Evolutionary conservation across 2,113 vertebrate species (phyloP).

Genomic region (Electrona antarctica): DNA sequence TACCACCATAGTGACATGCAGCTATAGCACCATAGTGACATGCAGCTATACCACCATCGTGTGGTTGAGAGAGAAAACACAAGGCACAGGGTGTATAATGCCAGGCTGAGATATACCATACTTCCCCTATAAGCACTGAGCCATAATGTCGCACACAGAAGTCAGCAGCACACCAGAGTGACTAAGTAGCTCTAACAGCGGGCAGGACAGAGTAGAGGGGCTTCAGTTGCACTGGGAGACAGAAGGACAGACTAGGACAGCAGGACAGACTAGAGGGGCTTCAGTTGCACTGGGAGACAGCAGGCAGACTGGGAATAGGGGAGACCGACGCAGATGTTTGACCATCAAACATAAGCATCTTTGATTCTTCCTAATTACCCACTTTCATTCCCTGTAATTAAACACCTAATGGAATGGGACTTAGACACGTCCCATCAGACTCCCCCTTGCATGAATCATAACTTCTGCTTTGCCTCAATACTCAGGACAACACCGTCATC

Average conservation of each 20-base stretch:
- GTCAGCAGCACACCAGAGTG: slow-evolving; percentile 32
- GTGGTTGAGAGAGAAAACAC: slow-evolving; percentile 60
- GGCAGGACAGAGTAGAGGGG: slow-evolving; percentile 31
- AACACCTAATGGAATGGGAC: slow-evolving; percentile 75
- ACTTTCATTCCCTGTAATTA: slow-evolving; percentile 78
- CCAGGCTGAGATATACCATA: neutral
- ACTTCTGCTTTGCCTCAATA: slow-evolving; percentile 39
- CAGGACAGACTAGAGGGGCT: slow-evolving; percentile 21
- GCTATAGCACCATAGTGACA: slow-evolving; percentile 62
- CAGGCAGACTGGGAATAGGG: slow-evolving; percentile 40
- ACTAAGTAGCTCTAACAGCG: slow-evolving; percentile 41
- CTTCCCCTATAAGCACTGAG: slow-evolving; percentile 16
- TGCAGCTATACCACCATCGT: slow-evolving; percentile 78
- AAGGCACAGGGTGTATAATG: neutral
- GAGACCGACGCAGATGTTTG: slow-evolving; percentile 73
- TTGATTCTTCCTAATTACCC: slow-evolving; percentile 79
- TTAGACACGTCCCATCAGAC: slow-evolving; percentile 62
- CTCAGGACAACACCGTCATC: slow-evolving; percentile 36
- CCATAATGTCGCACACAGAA: slow-evolving; percentile 30
- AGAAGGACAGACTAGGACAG: slow-evolving; percentile 50
- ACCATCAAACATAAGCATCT: slow-evolving; percentile 74
- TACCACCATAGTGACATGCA: slow-evolving; percentile 77
- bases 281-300: slow-evolving; percentile 50
- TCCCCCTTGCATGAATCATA: slow-evolving; percentile 46
- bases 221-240: slow-evolving; percentile 47